Base-by-base conservation (phyloP, 2,888 invertebrate genomes). In the Melinaea menophilus region DNA sequence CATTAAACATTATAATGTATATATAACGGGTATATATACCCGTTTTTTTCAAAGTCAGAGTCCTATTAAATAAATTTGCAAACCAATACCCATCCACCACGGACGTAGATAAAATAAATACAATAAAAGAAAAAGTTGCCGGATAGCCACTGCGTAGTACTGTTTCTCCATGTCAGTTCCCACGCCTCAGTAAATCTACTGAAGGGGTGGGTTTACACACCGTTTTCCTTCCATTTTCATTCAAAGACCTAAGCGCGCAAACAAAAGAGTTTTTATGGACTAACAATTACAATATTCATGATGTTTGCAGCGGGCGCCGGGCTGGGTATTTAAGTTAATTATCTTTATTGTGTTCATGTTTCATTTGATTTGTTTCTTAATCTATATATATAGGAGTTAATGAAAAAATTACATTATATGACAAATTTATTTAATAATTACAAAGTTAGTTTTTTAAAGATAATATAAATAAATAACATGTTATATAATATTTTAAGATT, bases 251-350 rank as follows among this genome's bases (percentile, higher is more conserved):
- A 70, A 59, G 63, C 64, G 64, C 56, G 55, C 66, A 56, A 64
- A 66, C 69, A 70, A 70, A 65, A 68, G 66, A 63, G 68, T 68
- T 70, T 67, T 65, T 68, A 68, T 65, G 68, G 69, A 62, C 62
- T 66, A 64, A 66, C 68, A 70, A 69, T 68, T 69, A 68, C 65
- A 69, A 68, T 66, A 69, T 69, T 66, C 63, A 66, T 65, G 68
- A 64, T 64, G 64, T 63, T 61, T 62, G 66, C 65, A 66, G 63
- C 66, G 68, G 61, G 56, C 58, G 59, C 62, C 22, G 22, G 22
- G 22, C 22, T 22, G 22, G 22, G 22, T 22, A 55, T 46, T 51
- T 33, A 57, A 35, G 13, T 37, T 61, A 61, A 55, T 60, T 46
- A 55, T 55, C 60, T 60, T 55, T 46, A 13, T 46, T 22, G 34